Conservation (phyloP, 2,113 vertebrate species). For the Notechis scutatus region DNA sequence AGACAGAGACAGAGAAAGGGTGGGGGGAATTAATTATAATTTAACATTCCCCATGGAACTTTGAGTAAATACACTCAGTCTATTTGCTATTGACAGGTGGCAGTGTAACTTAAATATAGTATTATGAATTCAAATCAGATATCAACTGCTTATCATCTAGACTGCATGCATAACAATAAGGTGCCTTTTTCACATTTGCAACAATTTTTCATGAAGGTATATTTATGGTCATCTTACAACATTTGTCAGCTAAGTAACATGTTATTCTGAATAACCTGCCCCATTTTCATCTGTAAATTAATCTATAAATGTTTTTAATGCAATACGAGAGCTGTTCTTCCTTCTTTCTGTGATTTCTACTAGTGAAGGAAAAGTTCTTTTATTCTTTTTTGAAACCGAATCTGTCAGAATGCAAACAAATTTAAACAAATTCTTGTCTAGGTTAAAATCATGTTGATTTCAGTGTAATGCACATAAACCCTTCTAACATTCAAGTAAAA, state of each 20-base stretch:
- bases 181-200: slow-evolving; percentile 51
- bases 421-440: not conserved
- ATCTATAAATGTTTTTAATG: not conserved
- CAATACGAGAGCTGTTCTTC: not conserved
- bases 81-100: slow-evolving; percentile 73
- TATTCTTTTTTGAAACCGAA: not conserved
- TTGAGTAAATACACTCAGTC: slow-evolving; percentile 55
- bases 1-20: not conserved
- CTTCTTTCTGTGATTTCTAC: not conserved
- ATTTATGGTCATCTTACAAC: slow-evolving; percentile 56
- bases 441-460: not conserved
- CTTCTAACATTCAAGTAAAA: not conserved
- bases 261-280: slow-evolving; percentile 37
- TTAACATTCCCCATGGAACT: slow-evolving; percentile 63
- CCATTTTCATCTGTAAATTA: not conserved
- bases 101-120: slow-evolving; percentile 66
- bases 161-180: slow-evolving; percentile 60
- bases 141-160: slow-evolving; percentile 66
- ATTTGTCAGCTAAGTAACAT: slow-evolving; percentile 42
- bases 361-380: not conserved
- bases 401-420: not conserved
- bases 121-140: slow-evolving; percentile 74
- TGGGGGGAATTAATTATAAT: slow-evolving; percentile 62
- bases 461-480: not conserved
- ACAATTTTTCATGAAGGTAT: slow-evolving; percentile 29